These are phyloP conservation scores for Anagrus nilaparvatae DNA, from an alignment of 1,140 invertebrate species.

Conservation along the genomic window DNA sequence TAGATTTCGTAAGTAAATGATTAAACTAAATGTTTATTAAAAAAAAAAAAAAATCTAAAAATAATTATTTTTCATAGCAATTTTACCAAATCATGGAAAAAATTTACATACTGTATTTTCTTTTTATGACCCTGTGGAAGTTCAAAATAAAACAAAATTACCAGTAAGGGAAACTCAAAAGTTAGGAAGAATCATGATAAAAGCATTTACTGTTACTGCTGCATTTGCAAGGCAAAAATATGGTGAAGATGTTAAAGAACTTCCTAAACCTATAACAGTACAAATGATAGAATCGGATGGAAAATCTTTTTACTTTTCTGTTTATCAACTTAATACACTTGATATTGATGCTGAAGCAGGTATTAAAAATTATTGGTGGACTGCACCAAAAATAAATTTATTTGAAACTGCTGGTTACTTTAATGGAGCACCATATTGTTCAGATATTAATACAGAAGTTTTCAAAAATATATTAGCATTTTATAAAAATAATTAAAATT, in stretches of 20 bases:
- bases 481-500: conserved; percentile 51
- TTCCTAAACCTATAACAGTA: conserved; percentile 67
- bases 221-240: conserved; percentile 59
- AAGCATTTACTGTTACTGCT: conserved; percentile 60
- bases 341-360: conserved; percentile 49
- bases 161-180: conserved; percentile 55
- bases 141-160: conserved; percentile 57
- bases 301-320: conserved; percentile 63
- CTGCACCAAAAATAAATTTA: conserved; percentile 52
- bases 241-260: conserved; percentile 53
- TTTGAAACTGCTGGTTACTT: conserved; percentile 56
- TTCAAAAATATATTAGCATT: conserved; percentile 68
- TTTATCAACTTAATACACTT: conserved; percentile 79
- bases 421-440: conserved; percentile 51
- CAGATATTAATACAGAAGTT: conserved; percentile 66
- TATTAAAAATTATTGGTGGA: conserved; percentile 74
- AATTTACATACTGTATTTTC: conserved; percentile 64
- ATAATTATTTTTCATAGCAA: background rate
- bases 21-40: background rate
- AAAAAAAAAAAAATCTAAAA: background rate
- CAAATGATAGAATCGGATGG: conserved; percentile 73
- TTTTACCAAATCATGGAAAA: conserved; percentile 37
- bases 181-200: conserved; percentile 54
- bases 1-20: conserved; percentile 57
- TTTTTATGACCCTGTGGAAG: conserved; percentile 50